These are phyloP conservation scores for Forbesichthys agassizii DNA, from an alignment of 2,113 vertebrate genomes.

Conservation along the genomic window DNA sequence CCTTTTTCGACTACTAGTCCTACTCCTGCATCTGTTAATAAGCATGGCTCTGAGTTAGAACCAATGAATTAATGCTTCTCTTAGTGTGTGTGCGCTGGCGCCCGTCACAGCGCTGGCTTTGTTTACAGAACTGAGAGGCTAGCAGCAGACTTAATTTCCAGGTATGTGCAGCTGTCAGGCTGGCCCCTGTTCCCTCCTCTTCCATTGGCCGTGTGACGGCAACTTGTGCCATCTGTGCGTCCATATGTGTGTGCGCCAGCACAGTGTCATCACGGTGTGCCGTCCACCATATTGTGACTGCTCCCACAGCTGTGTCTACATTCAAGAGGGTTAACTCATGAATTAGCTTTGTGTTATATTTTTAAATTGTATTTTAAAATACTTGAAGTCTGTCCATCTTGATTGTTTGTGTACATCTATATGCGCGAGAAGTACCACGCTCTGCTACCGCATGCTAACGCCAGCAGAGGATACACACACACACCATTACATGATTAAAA, in stretches of 20 bases:
- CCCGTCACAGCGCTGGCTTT: constrained; percentile 41
- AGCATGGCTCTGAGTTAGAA: no score
- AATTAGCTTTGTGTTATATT: background rate
- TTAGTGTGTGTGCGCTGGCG: constrained; percentile 9
- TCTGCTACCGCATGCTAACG: constrained; percentile 3
- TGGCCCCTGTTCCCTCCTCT: constrained; percentile 1
- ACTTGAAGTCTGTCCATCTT: no score
- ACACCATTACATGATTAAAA: constrained; percentile 31
- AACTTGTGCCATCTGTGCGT: constrained; percentile 22
- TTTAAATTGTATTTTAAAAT: no score
- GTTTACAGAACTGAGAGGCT: constrained; percentile 36
- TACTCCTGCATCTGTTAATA: no score
- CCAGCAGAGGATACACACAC: background rate
- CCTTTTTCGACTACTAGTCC: no score
- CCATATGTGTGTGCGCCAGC: constrained; percentile 13
- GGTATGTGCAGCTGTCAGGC: constrained; percentile 24
- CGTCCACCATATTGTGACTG: constrained; percentile 37
- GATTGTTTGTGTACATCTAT: background rate
- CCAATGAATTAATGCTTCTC: constrained; percentile 23
- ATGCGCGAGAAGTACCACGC: constrained; percentile 10
- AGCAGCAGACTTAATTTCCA: constrained; percentile 41
- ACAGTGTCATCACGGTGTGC: constrained; percentile 7
- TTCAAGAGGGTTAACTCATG: constrained; percentile 29
- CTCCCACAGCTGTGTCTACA: constrained; percentile 43
- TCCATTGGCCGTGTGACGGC: constrained; percentile 16